Evolutionary conservation across 2,888 invertebrate genomes (phyloP).

Genomic region (Aspidapion aeneum): DNA sequence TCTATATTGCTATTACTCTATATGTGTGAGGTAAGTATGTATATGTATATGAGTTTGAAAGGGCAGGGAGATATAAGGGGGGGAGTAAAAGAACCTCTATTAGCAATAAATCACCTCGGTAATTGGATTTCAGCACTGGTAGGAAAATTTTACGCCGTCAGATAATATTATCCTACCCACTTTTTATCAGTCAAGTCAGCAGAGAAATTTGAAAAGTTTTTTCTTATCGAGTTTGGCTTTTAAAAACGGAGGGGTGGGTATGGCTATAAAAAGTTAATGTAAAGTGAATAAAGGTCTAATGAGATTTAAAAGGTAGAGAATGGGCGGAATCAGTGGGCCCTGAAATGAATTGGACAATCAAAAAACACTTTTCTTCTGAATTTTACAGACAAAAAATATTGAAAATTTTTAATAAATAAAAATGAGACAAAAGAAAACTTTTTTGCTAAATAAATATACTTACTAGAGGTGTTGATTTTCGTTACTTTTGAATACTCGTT

Average conservation of each 20-base stretch:
- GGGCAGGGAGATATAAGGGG: constrained; percentile 12
- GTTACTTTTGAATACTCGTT: too few relatives aligned
- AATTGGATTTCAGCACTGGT: constrained; percentile 27
- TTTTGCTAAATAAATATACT: too few relatives aligned
- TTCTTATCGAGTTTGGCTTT: neutral
- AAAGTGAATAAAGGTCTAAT: neutral
- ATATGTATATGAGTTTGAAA: too few relatives aligned
- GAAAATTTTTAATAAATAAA: too few relatives aligned
- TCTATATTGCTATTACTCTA: too few relatives aligned
- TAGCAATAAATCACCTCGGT: constrained; percentile 27
- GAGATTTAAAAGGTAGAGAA: neutral
- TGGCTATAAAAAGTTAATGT: neutral
- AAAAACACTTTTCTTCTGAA: too few relatives aligned
- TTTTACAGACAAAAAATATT: too few relatives aligned
- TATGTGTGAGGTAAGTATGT: too few relatives aligned
- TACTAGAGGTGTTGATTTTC: too few relatives aligned
- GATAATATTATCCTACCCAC: constrained; percentile 26
- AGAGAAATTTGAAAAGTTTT: constrained; percentile 4
- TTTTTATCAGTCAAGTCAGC: constrained; percentile 17
- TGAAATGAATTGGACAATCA: too few relatives aligned
- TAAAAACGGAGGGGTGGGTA: neutral
- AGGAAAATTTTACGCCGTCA: constrained; percentile 25
- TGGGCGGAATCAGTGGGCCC: too few relatives aligned
- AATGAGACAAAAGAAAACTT: too few relatives aligned
- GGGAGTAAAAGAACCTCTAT: constrained; percentile 23